Percentiles rank a stretch among this genome's conserved stretches.
Evolutionary conservation across 2,113 vertebrate species (phyloP).

Genomic region (Penelope pileata): DNA sequence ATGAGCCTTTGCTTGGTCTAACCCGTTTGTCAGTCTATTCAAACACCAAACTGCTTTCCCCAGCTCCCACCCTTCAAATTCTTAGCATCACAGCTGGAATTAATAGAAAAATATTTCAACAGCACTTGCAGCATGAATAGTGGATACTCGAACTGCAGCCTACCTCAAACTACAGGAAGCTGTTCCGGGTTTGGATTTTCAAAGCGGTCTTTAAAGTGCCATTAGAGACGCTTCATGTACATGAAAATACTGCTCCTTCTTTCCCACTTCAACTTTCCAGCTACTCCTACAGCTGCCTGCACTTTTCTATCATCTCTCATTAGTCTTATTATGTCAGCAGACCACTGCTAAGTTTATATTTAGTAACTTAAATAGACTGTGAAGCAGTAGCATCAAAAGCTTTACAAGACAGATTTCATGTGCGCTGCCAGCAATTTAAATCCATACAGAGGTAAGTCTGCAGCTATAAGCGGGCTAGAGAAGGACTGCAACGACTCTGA

Average conservation of each 20-base stretch:
- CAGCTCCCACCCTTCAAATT: not conserved
- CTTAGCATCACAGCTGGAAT: not conserved
- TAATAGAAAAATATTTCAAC: not conserved
- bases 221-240: not conserved
- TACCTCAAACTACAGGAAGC: constrained; percentile 14
- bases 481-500: not conserved
- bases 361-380: not conserved
- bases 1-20: not conserved
- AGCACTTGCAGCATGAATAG: not conserved
- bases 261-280: not conserved
- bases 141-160: not conserved
- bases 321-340: not conserved
- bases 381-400: not conserved
- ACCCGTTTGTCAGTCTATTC: not conserved
- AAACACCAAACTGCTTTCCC: not conserved
- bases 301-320: not conserved
- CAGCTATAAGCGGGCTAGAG: not conserved
- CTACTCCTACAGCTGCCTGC: constrained; percentile 12
- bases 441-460: not conserved
- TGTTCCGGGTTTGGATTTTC: not conserved
- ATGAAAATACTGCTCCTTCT: not conserved
- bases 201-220: not conserved
- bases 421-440: not conserved
- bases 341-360: not conserved
- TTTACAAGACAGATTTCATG: not conserved